Evolutionary conservation across 2,888 invertebrate genomes (phyloP).

Genomic region (Diachrysia chrysitis): DNA sequence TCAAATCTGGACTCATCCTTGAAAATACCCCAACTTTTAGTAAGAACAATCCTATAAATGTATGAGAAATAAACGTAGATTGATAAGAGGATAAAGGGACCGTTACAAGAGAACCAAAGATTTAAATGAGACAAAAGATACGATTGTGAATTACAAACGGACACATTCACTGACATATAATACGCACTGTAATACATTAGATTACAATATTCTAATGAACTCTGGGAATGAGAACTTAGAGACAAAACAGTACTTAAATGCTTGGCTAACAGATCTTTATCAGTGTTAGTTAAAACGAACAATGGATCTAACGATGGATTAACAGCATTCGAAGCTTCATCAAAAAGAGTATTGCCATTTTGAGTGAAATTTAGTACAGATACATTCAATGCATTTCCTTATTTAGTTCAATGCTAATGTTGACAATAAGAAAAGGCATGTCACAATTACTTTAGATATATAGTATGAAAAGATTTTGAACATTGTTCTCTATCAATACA

Average conservation of each 20-base stretch:
- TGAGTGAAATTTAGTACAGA: slow-evolving; percentile 21
- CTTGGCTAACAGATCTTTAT: slow-evolving; percentile 25
- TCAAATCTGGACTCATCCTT: neutral
- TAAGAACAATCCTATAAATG: slow-evolving; percentile 49
- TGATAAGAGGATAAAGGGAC: slow-evolving; percentile 59
- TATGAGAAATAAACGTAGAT: slow-evolving; percentile 55
- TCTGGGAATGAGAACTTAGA: slow-evolving; percentile 61
- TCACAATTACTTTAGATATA: slow-evolving; percentile 33
- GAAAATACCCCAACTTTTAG: slow-evolving; percentile 25
- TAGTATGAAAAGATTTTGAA: slow-evolving; percentile 11
- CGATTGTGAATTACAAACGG: slow-evolving; percentile 63
- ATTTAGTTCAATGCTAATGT: slow-evolving; percentile 32
- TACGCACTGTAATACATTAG: slow-evolving; percentile 51
- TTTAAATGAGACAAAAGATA: slow-evolving; percentile 64
- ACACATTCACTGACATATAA: slow-evolving; percentile 55
- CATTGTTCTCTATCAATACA: slow-evolving; percentile 14
- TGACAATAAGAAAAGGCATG: slow-evolving; percentile 19
- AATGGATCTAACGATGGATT: slow-evolving; percentile 27
- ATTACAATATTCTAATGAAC: slow-evolving; percentile 62
- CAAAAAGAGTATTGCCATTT: slow-evolving; percentile 29
- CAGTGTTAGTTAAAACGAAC: slow-evolving; percentile 31
- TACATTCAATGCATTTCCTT: slow-evolving; percentile 22
- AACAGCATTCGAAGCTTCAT: slow-evolving; percentile 18
- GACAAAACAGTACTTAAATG: slow-evolving; percentile 38
- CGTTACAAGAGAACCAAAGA: slow-evolving; percentile 64